Conservation (phyloP, 2,888 invertebrate genomes). For the Diachrysia chrysitis region DNA sequence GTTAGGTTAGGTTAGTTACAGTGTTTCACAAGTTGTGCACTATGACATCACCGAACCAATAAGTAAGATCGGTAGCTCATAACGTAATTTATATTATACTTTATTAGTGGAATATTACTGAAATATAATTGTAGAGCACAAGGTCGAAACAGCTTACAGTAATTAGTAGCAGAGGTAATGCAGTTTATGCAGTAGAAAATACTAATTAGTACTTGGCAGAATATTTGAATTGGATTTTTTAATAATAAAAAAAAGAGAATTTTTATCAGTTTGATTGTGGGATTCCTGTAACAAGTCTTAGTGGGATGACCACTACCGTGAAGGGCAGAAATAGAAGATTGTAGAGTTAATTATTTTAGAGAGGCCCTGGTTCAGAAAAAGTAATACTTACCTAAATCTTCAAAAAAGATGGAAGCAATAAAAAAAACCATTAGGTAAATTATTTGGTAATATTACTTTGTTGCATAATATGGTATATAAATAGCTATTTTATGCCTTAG, state of each 20-base stretch:
- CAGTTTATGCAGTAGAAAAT: background rate
- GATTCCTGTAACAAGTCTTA: background rate
- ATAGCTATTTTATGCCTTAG: no score
- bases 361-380: no score
- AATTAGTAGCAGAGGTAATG: background rate
- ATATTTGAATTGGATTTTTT: background rate
- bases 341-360: no score
- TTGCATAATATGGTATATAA: no score
- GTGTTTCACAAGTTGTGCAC: slow-evolving; percentile 44
- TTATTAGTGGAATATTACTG: slow-evolving; percentile 29
- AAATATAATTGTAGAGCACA: slow-evolving; percentile 13
- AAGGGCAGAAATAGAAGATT: no score
- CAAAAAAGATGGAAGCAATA: no score
- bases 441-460: no score
- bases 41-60: slow-evolving; percentile 56
- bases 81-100: slow-evolving; percentile 42
- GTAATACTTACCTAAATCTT: no score
- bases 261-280: no score
- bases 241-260: no score
- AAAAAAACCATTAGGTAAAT: no score
- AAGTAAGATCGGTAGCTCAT: slow-evolving; percentile 38
- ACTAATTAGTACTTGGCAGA: background rate
- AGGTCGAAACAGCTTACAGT: background rate
- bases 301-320: no score
- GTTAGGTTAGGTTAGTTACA: slow-evolving; percentile 63